Evolutionary conservation across 2,797 vertebrate genomes (phyloP).

Genomic region (Poeciliopsis turneri): DNA sequence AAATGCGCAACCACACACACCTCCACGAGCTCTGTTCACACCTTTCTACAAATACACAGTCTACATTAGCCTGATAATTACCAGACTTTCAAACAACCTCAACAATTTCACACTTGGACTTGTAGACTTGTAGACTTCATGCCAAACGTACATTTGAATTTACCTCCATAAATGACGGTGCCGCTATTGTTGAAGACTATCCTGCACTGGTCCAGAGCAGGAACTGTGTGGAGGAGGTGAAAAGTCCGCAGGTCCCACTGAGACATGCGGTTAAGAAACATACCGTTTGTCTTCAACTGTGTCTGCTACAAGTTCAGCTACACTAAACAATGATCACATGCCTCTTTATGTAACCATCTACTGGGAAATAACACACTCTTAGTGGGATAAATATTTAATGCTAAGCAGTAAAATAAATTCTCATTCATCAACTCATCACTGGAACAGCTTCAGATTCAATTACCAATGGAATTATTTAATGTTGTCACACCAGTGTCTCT

Average conservation of each 20-base stretch:
- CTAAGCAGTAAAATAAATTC: constrained; percentile 42
- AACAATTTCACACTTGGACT: constrained; percentile 53
- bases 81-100: constrained; percentile 39
- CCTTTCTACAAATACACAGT: constrained; percentile 49
- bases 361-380: constrained; percentile 33
- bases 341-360: constrained; percentile 3
- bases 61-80: constrained; percentile 41
- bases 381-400: constrained; percentile 59
- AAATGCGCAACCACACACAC: constrained; percentile 7
- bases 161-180: constrained; percentile 99
- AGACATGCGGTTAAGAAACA: constrained; percentile 76
- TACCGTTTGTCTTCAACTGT: constrained; percentile 1
- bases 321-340: constrained; percentile 26
- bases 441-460: constrained; percentile 22
- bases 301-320: constrained; percentile 17
- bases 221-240: constrained; percentile 96
- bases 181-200: constrained; percentile 98
- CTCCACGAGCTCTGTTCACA: constrained; percentile 51
- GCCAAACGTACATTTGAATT: constrained; percentile 36
- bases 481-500: constrained; percentile 11
- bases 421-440: constrained; percentile 21
- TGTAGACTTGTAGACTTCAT: constrained; percentile 29
- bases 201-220: constrained; percentile 96
- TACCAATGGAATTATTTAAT: background rate
- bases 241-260: constrained; percentile 99